Percentiles rank a stretch among this genome's conserved stretches.
phyloP scores from a whole-genome alignment of 2,888 invertebrate genomes.

The Megastigmus dorsalis region DNA sequence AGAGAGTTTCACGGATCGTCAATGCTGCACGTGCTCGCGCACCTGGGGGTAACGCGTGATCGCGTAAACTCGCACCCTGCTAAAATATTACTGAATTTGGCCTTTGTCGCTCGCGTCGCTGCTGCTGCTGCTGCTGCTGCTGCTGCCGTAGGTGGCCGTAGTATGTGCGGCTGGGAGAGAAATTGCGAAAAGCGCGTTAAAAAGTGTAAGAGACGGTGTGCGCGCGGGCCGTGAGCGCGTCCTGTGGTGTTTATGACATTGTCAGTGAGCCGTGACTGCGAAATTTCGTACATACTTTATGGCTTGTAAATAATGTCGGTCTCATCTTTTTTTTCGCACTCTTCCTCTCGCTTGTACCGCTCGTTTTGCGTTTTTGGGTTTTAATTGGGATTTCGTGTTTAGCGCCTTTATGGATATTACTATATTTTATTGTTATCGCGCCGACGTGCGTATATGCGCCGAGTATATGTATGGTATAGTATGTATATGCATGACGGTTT shows the following conservation, averaged over 20 bases:
- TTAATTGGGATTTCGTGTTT: constrained; percentile 31
- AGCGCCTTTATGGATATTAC: constrained; percentile 30
- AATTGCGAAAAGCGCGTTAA: constrained; percentile 27
- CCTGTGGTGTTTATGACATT: not conserved
- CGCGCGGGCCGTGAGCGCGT: not conserved
- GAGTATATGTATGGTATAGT: too few relatives aligned
- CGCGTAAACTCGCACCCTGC: too few relatives aligned
- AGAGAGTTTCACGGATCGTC: constrained; percentile 15
- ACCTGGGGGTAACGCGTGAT: too few relatives aligned
- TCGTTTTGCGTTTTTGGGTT: not conserved
- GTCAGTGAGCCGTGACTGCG: constrained; percentile 3
- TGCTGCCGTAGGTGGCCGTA: not conserved
- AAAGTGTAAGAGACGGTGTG: constrained; percentile 30
- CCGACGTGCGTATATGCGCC: not conserved
- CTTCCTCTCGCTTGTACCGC: not conserved
- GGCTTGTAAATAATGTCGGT: constrained; percentile 26
- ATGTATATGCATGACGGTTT: too few relatives aligned
- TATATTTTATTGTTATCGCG: constrained; percentile 7
- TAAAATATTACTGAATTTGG: constrained; percentile 44
- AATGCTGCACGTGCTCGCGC: constrained; percentile 34
- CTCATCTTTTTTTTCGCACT: not conserved
- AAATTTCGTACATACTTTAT: constrained; percentile 39
- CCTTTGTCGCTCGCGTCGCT: constrained; percentile 35
- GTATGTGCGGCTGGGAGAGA: not conserved
- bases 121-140: too few relatives aligned